phyloP scores from a whole-genome alignment of 2,113 vertebrate genomes.

The Heteronetta atricapilla region DNA sequence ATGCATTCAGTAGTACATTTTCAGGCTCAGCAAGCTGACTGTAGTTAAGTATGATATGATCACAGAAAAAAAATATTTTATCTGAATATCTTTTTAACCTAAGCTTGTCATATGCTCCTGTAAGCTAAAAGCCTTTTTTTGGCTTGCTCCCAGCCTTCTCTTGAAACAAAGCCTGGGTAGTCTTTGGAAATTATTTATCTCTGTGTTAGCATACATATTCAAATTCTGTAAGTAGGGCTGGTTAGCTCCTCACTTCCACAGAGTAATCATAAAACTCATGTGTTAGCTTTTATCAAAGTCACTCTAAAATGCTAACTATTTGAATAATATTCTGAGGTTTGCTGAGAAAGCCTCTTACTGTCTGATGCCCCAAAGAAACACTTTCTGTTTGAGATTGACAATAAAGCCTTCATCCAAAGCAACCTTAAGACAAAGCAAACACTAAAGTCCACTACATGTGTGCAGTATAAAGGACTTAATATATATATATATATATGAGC shows the following conservation, averaged over 20 bases:
- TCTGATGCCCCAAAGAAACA: neutral
- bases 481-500: neutral
- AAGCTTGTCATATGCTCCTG: neutral
- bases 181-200: neutral
- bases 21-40: neutral
- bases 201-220: neutral
- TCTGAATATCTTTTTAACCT: neutral
- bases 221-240: neutral
- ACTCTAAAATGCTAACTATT: neutral
- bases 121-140: neutral
- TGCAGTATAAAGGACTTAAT: neutral
- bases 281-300: neutral
- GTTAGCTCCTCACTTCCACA: neutral
- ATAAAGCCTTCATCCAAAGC: neutral
- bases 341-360: neutral
- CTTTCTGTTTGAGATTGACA: neutral
- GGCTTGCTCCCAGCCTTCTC: neutral
- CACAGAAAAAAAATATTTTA: slow-evolving; percentile 14
- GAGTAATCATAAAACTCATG: neutral
- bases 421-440: neutral
- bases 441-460: fast-evolving
- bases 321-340: neutral
- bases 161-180: neutral
- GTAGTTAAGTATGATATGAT: neutral
- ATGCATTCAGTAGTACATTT: neutral